phyloP scores from a whole-genome alignment of 1,140 invertebrate species.

The Drosophila bipectinata region DNA sequence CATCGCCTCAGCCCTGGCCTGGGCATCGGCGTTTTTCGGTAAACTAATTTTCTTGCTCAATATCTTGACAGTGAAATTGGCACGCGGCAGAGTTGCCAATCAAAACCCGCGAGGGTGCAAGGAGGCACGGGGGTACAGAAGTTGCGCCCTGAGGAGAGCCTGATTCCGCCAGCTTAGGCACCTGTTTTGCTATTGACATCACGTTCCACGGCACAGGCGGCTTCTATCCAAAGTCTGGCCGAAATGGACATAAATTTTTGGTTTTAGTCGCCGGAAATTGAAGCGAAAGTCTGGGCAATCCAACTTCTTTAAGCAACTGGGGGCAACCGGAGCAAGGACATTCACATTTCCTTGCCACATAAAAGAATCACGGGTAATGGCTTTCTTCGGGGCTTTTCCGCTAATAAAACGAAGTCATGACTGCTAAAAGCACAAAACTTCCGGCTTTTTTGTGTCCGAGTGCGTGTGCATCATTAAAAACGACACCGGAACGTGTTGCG shows the following conservation, averaged over 20 bases:
- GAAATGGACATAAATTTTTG: slow-evolving; percentile 65
- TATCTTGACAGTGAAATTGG: slow-evolving; percentile 84
- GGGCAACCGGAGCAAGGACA: slow-evolving; percentile 8
- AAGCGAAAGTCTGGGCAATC: slow-evolving; percentile 55
- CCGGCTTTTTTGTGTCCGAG: slow-evolving; percentile 63
- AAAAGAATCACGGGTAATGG: slow-evolving; percentile 68
- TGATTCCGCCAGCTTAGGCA: slow-evolving; percentile 37
- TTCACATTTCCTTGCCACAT: slow-evolving; percentile 69
- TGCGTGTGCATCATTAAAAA: slow-evolving; percentile 73
- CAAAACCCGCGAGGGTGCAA: slow-evolving; percentile 41
- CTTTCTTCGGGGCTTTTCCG: slow-evolving; percentile 40
- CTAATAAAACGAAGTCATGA: slow-evolving; percentile 73
- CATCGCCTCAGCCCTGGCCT: background rate
- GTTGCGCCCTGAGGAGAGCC: slow-evolving; percentile 15
- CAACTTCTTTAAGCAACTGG: slow-evolving; percentile 35
- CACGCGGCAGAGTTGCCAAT: slow-evolving; percentile 72
- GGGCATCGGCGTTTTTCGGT: slow-evolving; percentile 69
- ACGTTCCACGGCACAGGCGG: slow-evolving; percentile 48
- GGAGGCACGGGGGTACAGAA: background rate
- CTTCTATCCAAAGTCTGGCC: slow-evolving; percentile 39
- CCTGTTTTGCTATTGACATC: slow-evolving; percentile 79
- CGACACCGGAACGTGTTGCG: slow-evolving; percentile 51
- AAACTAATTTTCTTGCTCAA: slow-evolving; percentile 83
- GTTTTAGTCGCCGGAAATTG: slow-evolving; percentile 68
- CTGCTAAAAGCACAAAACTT: slow-evolving; percentile 79